A percentile compares a stretch with the other conserved stretches of the same genome.
phyloP scores from a whole-genome alignment of 2,888 invertebrate genomes.

The Thera britannica region DNA sequence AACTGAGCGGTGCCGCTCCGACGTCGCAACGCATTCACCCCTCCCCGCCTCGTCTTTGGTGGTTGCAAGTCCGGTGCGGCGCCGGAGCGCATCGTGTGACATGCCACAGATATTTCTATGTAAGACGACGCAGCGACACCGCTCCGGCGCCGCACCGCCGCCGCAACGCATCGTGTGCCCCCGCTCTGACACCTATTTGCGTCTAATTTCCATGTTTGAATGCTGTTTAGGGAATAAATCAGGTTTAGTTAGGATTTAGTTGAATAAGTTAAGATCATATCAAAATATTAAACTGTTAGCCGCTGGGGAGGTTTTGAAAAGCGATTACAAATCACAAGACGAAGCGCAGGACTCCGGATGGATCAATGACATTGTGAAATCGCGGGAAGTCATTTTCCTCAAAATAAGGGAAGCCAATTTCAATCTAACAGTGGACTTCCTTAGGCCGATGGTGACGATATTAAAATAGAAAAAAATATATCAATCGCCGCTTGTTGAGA shows the following conservation, averaged over 20 bases:
- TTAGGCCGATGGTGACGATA: background rate
- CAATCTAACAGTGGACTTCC: background rate
- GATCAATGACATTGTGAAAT: background rate
- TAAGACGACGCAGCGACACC: no score
- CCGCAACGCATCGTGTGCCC: no score
- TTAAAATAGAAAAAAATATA: no score
- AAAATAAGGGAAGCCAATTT: background rate
- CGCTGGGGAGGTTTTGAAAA: background rate
- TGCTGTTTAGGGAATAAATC: slow-evolving; percentile 22
- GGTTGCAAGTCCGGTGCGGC: no score
- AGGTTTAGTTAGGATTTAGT: background rate
- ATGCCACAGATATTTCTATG: no score
- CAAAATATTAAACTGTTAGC: background rate
- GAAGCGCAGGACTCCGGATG: background rate
- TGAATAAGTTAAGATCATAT: slow-evolving; percentile 18
- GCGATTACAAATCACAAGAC: background rate
- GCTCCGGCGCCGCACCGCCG: no score
- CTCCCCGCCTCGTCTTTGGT: no score
- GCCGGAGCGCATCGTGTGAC: no score
- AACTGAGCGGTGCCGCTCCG: no score
- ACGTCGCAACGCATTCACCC: no score
- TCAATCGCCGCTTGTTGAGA: no score
- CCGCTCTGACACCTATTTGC: slow-evolving; percentile 35
- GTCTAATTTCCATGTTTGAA: slow-evolving; percentile 35
- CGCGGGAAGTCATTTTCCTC: background rate